Base-by-base conservation (phyloP, 2,888 invertebrate species). In the Chymomyza fuscimana region DNA sequence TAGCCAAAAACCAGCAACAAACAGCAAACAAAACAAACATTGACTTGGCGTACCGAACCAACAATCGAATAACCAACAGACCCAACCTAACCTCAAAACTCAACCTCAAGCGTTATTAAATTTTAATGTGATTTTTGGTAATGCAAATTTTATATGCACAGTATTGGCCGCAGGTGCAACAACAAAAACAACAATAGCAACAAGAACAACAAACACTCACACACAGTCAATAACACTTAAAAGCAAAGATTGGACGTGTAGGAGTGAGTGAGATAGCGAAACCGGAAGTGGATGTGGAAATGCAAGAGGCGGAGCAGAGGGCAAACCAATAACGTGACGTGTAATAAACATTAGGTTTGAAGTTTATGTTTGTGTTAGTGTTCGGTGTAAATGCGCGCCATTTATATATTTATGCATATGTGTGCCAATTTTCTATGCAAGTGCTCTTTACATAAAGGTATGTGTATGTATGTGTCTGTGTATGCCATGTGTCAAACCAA, bases 101-200 rank as follows among this genome's bases (percentile, higher is more conserved):
- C 40, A 46, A 46, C 40, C 40, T 46, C 40, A 46, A 46, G 40
- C 40, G 40, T 3, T 65, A 62, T 74, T 81, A 76, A 81, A 87
- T 85, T 85, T 81, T 85, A 87, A 85, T 85, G 80, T 74, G 75
- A 82, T 85, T 87, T 85, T 85, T 73, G 80, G 80, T 69, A 81
- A 80, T 86, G 76, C 74, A 74, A 71, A 67, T 67, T 68, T 63
- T 40, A 66, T 46, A 58, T 29, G 69, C 70, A 67, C 52, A 77
- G 10, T 61, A 25, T 67, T 62, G 12, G 63, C 62, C 65, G 63
- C 80, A 63, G 69, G 69, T 73, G 76, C 64, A 63, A 16, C 29
- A 50, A 58, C 64, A 63, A 15, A 19, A 50, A 58, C 6, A 63
- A 25, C 40, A 29, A 19, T 36, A 54, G 56, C 60, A 60, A 67